Base-by-base conservation (phyloP, 92 coral and sea anemone species). In the Umimayanthus kanabou region DNA sequence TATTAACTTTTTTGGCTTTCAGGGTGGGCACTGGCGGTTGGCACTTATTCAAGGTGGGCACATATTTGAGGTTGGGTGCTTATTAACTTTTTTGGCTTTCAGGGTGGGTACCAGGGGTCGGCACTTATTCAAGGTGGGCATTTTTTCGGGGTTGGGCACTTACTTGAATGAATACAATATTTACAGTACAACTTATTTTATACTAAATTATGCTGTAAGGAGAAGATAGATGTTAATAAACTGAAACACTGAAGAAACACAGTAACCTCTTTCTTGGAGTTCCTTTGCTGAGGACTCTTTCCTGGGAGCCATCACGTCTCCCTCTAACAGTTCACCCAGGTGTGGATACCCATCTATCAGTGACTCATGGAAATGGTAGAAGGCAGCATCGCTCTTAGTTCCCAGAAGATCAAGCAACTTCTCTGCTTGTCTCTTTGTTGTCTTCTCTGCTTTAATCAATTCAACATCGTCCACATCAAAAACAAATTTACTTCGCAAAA, bases 361-460 rank as follows among this genome's bases (percentile, higher is more conserved):
- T 28, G 99, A 91, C 2, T 88, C 92, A 43, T 86, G 89, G 88
- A 97, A 97, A 88, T 91, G 79, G 53, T 88, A 93, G 74, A 97
- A 97, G 22, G 99, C 98, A 10, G 93, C 93, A 67, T 95, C 97
- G 53, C 96, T 92, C 76, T 94, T 97, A 22, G 93, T 93, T n/a
- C 80, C 88, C 9, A 97, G 64, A 58, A 97, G 76, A 81, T 95
- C 99, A 55, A 97, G 92, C 33, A 97, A 90, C 78, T 95, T 97
- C 79, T 94, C 98, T 2, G 97, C 97, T 76, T 89, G 94, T 39
- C 98, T 85, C 83, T 90, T 90, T 80, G 98, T 81, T 0, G 98
- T 92, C 22, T 79, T 91, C 72, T 95, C 98, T 20, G 94, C 92
- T 76, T 89, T 96, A 74, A 95, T 95, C 14, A 95, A 90, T 57